Conservation (phyloP, 2,113 vertebrate species). For the Eudyptes chrysolophus region DNA sequence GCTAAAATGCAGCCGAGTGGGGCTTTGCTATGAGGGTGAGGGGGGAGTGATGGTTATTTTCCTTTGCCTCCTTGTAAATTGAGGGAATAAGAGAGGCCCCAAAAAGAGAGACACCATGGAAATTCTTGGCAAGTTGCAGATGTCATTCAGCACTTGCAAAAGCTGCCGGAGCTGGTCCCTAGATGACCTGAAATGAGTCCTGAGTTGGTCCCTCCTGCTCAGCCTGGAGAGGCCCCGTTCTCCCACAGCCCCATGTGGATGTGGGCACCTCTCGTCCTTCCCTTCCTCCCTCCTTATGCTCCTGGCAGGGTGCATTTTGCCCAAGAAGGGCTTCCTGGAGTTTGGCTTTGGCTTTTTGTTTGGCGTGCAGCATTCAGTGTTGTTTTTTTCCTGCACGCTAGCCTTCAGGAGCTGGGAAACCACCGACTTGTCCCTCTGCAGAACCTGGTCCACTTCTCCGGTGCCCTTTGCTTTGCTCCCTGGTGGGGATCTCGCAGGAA, state of each 20-base stretch:
- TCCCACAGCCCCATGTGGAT: fast-evolving
- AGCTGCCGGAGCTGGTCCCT: not conserved
- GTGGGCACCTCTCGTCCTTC: not conserved
- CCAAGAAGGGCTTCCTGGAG: not conserved
- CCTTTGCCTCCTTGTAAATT: not conserved
- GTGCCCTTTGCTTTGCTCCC: not conserved
- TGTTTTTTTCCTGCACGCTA: not conserved
- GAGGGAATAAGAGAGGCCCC: not conserved
- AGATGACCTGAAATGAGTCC: not conserved
- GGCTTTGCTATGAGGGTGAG: not conserved
- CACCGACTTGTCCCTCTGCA: not conserved
- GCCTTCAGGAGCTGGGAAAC: not conserved
- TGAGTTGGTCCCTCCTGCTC: not conserved
- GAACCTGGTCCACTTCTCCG: not conserved
- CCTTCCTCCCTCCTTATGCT: not conserved
- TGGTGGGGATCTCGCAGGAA: not conserved
- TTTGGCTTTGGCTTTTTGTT: not conserved
- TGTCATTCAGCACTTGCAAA: not conserved
- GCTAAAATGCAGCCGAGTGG: not conserved
- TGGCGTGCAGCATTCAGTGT: not conserved
- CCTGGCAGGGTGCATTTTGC: not conserved
- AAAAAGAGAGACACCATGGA: not conserved
- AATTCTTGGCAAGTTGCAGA: not conserved
- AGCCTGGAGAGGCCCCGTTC: not conserved
- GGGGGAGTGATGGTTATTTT: not conserved